Percentiles rank a stretch among this genome's conserved stretches.
Conservation (phyloP, 2,888 invertebrate genomes). For the Scaeva pyrastri region DNA sequence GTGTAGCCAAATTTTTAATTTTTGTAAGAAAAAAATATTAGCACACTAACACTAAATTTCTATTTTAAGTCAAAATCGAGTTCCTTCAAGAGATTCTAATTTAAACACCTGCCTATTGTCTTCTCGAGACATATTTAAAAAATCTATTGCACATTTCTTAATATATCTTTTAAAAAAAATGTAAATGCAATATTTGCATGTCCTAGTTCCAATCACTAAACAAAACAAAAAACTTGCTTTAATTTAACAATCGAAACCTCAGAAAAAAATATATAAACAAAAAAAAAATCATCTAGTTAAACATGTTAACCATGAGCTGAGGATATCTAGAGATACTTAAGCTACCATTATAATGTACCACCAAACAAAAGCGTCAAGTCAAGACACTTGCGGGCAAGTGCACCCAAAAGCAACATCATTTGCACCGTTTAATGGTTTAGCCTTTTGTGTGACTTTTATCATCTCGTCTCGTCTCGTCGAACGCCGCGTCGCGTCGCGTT, state of each 20-base stretch:
- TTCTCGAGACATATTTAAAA: background rate
- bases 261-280: slow-evolving; percentile 31
- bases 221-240: background rate
- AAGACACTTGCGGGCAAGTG: slow-evolving; percentile 56
- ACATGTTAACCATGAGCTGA: slow-evolving; percentile 39
- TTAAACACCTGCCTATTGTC: no score
- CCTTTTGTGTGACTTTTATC: slow-evolving; percentile 60
- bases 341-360: slow-evolving; percentile 24
- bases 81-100: no score
- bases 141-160: background rate
- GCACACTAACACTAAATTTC: no score
- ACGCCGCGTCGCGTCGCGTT: no score
- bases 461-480: no score
- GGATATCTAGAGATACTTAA: slow-evolving; percentile 26
- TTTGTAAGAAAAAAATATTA: no score
- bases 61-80: no score
- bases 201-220: slow-evolving; percentile 3
- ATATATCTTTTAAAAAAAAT: background rate
- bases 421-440: slow-evolving; percentile 37
- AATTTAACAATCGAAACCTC: slow-evolving; percentile 29
- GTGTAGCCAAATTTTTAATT: no score
- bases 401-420: slow-evolving; percentile 21
- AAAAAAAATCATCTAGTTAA: slow-evolving; percentile 45
- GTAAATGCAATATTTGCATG: slow-evolving; percentile 47
- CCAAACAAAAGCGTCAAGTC: slow-evolving; percentile 31